Evolutionary conservation across 2,797 vertebrate species (phyloP).

Genomic region (Setipinna tenuifilis): DNA sequence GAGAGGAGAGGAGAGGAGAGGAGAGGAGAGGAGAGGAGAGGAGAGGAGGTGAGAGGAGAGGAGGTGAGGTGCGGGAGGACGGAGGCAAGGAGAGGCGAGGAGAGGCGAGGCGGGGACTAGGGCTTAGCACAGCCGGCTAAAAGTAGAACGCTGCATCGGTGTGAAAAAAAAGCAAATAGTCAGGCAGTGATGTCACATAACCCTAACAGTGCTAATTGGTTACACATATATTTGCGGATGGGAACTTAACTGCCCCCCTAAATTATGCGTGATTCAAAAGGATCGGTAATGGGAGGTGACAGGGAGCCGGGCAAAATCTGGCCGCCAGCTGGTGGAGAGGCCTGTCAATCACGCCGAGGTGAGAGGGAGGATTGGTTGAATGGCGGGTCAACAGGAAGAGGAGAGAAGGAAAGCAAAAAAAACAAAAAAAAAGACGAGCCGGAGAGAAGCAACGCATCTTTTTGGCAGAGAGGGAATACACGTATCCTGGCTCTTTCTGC

Average conservation of each 20-base stretch:
- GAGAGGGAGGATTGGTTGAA: slow-evolving; percentile 66
- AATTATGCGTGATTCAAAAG: slow-evolving; percentile 73
- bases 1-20: slow-evolving; percentile 23
- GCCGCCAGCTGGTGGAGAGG: slow-evolving; percentile 71
- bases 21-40: slow-evolving; percentile 14
- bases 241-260: slow-evolving; percentile 62
- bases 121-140: slow-evolving; percentile 37
- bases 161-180: slow-evolving; percentile 53
- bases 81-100: slow-evolving; percentile 13
- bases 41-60: slow-evolving; percentile 25
- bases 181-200: slow-evolving; percentile 58
- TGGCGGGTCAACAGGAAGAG: slow-evolving; percentile 44
- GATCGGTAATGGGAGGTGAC: slow-evolving; percentile 69
- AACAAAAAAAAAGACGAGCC: neutral
- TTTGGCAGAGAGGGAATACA: neutral
- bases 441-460: neutral
- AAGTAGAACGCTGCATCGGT: slow-evolving; percentile 35
- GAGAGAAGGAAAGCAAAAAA: neutral
- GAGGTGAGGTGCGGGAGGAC: slow-evolving; percentile 45
- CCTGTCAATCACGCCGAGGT: slow-evolving; percentile 70
- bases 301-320: slow-evolving; percentile 67
- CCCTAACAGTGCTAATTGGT: slow-evolving; percentile 61
- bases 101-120: slow-evolving; percentile 33
- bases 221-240: slow-evolving; percentile 66
- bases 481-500: neutral